phyloP scores from a whole-genome alignment of 2,888 invertebrate species.

The Epinotia ramella region DNA sequence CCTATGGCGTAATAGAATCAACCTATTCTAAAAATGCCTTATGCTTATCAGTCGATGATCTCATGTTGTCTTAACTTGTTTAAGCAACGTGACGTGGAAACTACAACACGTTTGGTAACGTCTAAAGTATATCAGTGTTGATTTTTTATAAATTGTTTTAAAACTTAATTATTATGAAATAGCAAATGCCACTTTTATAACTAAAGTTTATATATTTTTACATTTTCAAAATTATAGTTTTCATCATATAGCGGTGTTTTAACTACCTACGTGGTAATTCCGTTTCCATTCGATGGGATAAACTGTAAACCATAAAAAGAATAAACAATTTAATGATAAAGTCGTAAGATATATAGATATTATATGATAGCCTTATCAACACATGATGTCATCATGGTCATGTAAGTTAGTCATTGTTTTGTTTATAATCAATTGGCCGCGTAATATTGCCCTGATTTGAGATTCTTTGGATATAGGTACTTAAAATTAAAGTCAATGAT shows the following conservation, averaged over 20 bases:
- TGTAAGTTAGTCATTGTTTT: conserved; percentile 24
- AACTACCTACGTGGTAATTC: neutral
- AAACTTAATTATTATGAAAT: no score
- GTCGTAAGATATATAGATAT: neutral
- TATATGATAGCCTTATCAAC: conserved; percentile 20
- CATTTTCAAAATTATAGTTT: neutral
- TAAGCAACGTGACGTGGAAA: conserved; percentile 1
- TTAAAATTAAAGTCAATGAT: conserved; percentile 16
- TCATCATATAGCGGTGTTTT: neutral
- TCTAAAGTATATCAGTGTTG: neutral
- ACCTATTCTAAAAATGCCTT: conserved; percentile 17
- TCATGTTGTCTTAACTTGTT: conserved; percentile 19
- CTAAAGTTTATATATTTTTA: neutral
- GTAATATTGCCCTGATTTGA: conserved; percentile 37
- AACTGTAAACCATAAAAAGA: neutral
- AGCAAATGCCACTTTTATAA: no score
- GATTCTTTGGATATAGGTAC: conserved; percentile 20
- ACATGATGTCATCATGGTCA: conserved; percentile 31
- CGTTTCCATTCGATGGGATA: neutral
- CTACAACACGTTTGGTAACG: neutral
- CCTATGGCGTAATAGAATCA: neutral
- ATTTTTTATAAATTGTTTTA: neutral
- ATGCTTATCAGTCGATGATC: conserved; percentile 41
- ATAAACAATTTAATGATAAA: neutral
- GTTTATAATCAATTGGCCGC: conserved; percentile 35